Conservation (phyloP, 2,797 vertebrate genomes). For the Delichon dasypus region DNA sequence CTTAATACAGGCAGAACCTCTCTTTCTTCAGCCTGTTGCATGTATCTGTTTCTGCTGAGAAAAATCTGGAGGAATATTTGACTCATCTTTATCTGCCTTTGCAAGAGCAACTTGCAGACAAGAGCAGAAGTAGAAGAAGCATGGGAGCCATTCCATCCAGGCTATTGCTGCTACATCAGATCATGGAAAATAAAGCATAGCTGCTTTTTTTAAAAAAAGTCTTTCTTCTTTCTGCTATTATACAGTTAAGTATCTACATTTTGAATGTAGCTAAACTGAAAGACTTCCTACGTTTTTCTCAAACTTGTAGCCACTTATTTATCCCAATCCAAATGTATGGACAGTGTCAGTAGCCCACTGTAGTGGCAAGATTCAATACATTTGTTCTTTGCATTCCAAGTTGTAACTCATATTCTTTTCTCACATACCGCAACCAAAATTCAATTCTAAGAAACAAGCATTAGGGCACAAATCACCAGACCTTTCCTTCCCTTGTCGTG, state of each 20-base stretch:
- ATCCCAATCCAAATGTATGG: background rate
- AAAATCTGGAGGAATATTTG: background rate
- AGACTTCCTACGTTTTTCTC: background rate
- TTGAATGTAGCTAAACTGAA: background rate
- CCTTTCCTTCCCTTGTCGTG: background rate
- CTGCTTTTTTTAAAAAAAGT: fast-evolving
- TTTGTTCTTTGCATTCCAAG: background rate
- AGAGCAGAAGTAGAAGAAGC: background rate
- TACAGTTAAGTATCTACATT: background rate
- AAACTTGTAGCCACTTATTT: background rate
- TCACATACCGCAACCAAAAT: background rate
- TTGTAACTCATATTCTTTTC: background rate
- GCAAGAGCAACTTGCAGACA: background rate
- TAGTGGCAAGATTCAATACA: background rate
- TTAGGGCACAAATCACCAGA: background rate
- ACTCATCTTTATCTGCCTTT: background rate
- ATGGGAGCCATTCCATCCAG: background rate
- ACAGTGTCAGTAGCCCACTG: background rate
- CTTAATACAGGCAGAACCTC: background rate
- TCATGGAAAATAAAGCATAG: background rate
- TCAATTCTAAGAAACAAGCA: background rate
- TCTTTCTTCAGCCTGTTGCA: background rate
- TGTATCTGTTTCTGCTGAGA: background rate
- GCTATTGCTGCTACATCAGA: background rate
- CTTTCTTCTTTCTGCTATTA: background rate